phyloP scores from a whole-genome alignment of 1,140 invertebrate species.

The Brachionus calyciflorus region DNA sequence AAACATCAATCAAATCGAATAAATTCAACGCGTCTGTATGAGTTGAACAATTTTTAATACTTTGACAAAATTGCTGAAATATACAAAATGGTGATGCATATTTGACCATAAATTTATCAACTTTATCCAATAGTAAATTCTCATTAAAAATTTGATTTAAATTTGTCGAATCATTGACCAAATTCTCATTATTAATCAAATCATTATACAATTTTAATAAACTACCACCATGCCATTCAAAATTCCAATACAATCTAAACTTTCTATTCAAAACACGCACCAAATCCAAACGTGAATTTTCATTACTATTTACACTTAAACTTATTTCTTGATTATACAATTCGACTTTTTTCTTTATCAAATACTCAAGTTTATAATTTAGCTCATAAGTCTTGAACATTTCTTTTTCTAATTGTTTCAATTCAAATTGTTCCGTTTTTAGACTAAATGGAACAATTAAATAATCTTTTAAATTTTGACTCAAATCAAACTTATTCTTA shows the following conservation, averaged over 20 bases:
- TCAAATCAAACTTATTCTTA: slow-evolving; percentile 15
- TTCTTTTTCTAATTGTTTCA: slow-evolving; percentile 17
- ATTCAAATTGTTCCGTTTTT: neutral
- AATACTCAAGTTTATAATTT: neutral
- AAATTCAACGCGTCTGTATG: neutral
- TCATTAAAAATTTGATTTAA: slow-evolving; percentile 26
- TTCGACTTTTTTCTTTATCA: slow-evolving; percentile 15
- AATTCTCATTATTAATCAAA: slow-evolving; percentile 21
- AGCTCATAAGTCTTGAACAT: slow-evolving; percentile 15
- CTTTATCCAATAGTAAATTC: neutral
- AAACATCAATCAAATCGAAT: slow-evolving; percentile 14
- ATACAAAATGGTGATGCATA: neutral
- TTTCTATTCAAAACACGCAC: neutral
- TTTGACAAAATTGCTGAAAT: neutral
- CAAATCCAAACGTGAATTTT: neutral
- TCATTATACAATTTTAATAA: slow-evolving; percentile 11
- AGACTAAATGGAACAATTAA: slow-evolving; percentile 9
- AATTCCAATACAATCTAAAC: slow-evolving; percentile 40
- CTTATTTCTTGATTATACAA: slow-evolving; percentile 18
- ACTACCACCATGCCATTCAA: slow-evolving; percentile 19
- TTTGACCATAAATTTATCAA: slow-evolving; percentile 3
- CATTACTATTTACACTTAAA: neutral
- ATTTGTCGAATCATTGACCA: neutral
- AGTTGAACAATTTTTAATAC: neutral
- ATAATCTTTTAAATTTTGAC: slow-evolving; percentile 6